Evolutionary conservation across 2,113 vertebrate genomes (phyloP).

Genomic region (Campylomormyrus numenius): DNA sequence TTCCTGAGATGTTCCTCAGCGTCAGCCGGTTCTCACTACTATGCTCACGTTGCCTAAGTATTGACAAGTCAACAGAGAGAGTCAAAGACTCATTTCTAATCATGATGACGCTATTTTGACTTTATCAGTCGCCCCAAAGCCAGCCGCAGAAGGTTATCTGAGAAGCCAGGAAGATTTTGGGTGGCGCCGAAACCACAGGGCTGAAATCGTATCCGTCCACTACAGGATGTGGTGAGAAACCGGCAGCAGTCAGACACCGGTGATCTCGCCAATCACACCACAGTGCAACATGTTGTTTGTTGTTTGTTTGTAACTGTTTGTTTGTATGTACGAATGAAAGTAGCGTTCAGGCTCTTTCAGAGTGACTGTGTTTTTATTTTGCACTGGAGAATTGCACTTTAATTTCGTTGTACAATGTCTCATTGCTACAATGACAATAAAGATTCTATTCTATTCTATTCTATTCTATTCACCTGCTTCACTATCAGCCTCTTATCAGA

Average conservation of each 20-base stretch:
- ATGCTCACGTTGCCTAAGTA: neutral
- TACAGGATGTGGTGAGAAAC: neutral
- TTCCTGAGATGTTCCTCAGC: neutral
- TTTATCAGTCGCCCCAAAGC: neutral
- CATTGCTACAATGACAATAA: no score
- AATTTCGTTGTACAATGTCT: no score
- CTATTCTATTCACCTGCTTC: neutral
- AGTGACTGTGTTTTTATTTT: no score
- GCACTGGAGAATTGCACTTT: no score
- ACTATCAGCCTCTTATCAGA: neutral
- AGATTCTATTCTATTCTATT: no score
- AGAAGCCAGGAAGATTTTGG: neutral
- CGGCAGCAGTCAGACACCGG: neutral
- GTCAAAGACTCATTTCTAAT: neutral
- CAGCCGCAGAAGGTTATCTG: neutral
- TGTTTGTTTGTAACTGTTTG: no score
- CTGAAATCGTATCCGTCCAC: neutral
- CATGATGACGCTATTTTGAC: neutral
- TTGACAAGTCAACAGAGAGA: neutral
- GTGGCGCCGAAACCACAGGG: no score
- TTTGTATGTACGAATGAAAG: no score
- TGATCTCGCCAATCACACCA: neutral
- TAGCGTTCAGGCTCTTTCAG: no score
- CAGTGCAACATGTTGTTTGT: no score
- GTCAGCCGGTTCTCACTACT: neutral